phyloP scores from a whole-genome alignment of 2,888 invertebrate species.

The Netelia inedita region DNA sequence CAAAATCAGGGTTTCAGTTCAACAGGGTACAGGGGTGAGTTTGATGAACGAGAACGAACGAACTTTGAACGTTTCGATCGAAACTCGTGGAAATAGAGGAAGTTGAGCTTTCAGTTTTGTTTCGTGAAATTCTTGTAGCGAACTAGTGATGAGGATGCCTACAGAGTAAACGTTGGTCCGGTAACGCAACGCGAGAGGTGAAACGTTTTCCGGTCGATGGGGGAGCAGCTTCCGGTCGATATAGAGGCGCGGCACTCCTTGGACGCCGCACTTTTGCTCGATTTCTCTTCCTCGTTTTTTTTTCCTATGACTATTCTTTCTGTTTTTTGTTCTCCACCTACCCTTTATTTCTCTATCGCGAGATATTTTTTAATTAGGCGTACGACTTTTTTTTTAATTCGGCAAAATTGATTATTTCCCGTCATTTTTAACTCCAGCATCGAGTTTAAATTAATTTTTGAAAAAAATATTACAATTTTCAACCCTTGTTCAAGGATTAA shows the following conservation, averaged over 20 bases:
- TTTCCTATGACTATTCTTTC: neutral
- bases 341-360: neutral
- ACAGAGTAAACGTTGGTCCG: constrained; percentile 49
- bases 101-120: neutral
- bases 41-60: neutral
- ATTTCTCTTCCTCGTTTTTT: constrained; percentile 30
- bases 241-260: constrained; percentile 79
- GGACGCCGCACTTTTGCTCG: constrained; percentile 57
- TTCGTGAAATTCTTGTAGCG: neutral
- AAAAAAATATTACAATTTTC: no score
- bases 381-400: no score
- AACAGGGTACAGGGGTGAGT: neutral
- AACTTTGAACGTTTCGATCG: neutral
- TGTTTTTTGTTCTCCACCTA: neutral
- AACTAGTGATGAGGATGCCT: neutral
- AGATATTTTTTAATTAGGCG: neutral
- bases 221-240: constrained; percentile 77
- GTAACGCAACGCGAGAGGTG: constrained; percentile 44
- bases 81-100: neutral
- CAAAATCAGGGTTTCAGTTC: neutral
- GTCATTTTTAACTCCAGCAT: no score
- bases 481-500: no score
- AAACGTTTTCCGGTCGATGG: constrained; percentile 81
- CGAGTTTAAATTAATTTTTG: no score
- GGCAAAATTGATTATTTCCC: no score